Conservation (phyloP, 1,140 invertebrate species). For the Tribolium madens region DNA sequence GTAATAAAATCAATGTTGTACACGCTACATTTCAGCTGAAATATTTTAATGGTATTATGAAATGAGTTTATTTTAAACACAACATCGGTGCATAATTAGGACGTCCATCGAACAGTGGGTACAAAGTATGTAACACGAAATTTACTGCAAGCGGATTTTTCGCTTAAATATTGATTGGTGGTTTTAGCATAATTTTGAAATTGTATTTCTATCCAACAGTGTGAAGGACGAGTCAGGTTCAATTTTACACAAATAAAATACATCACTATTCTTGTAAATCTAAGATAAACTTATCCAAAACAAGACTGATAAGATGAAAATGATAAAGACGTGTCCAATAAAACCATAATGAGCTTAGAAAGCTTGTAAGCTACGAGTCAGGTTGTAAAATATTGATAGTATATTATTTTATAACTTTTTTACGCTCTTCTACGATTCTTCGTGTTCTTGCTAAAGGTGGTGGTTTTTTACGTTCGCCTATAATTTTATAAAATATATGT, state of each 20-base stretch:
- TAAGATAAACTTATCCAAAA: background rate
- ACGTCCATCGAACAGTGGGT: background rate
- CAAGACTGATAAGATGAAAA: constrained; percentile 20
- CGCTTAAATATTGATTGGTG: background rate
- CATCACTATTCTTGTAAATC: constrained; percentile 15
- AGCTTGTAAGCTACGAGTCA: constrained; percentile 20
- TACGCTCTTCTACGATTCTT: constrained; percentile 10
- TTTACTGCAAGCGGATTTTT: too few species aligned
- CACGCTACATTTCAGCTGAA: background rate
- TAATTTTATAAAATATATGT: constrained; percentile 22
- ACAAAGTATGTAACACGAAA: too few species aligned
- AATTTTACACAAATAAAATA: constrained; percentile 25
- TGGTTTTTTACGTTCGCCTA: constrained; percentile 16
- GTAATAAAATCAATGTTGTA: background rate
- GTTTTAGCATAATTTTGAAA: background rate
- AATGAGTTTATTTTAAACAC: background rate
- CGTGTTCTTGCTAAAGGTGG: background rate
- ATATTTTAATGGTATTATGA: background rate
- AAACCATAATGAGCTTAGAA: constrained; percentile 28
- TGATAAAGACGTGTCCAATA: background rate
- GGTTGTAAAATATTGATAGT: constrained; percentile 30
- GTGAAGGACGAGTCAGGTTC: background rate
- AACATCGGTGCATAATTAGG: background rate
- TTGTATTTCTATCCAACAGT: background rate
- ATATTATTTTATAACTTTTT: constrained; percentile 46